phyloP scores from a whole-genome alignment of 2,797 vertebrate genomes.

The Oreortyx pictus region DNA sequence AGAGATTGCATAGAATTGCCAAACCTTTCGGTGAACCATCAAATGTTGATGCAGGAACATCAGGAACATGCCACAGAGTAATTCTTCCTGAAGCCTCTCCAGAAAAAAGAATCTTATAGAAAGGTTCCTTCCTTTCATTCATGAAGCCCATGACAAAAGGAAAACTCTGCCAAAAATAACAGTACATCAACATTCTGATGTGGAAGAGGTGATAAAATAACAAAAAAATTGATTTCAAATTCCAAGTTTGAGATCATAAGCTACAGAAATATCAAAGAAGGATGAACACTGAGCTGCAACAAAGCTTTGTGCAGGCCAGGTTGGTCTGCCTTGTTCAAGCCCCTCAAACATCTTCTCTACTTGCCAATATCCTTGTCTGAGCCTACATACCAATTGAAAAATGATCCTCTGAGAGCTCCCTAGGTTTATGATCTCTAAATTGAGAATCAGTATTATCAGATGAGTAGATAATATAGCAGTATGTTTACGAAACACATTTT shows the following conservation, averaged over 20 bases:
- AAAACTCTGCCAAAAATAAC: slow-evolving; percentile 65
- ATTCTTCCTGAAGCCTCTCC: slow-evolving; percentile 82
- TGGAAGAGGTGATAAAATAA: neutral
- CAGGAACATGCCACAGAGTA: slow-evolving; percentile 83
- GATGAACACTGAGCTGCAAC: neutral
- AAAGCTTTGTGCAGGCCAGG: neutral
- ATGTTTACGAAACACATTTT: neutral
- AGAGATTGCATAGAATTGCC: neutral
- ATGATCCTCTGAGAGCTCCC: rapidly evolving
- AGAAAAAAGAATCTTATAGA: slow-evolving; percentile 84
- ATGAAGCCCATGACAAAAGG: slow-evolving; percentile 81
- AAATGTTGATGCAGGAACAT: slow-evolving; percentile 79
- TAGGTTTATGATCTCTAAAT: neutral
- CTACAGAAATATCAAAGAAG: neutral
- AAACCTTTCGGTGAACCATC: slow-evolving; percentile 84
- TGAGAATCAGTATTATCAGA: neutral
- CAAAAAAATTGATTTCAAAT: neutral
- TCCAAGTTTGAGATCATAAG: neutral
- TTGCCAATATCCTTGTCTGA: neutral
- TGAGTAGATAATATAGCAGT: neutral
- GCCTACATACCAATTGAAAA: neutral
- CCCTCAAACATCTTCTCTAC: neutral
- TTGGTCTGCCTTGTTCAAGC: neutral
- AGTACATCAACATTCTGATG: neutral
- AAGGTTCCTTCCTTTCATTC: slow-evolving; percentile 85